These are phyloP conservation scores for Momotus momota DNA, from an alignment of 2,797 vertebrate genomes.

Conservation along the genomic window DNA sequence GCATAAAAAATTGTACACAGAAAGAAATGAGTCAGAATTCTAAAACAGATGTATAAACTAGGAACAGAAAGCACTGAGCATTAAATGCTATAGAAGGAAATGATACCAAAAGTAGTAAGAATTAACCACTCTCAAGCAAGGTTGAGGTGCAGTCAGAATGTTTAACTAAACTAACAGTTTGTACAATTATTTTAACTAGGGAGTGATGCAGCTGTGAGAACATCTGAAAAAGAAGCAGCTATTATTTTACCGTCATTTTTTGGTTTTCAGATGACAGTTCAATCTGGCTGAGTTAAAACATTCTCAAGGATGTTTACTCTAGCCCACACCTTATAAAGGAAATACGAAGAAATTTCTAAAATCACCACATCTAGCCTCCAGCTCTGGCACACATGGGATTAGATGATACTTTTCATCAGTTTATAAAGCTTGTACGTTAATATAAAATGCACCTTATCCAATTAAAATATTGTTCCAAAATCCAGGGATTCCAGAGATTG, in stretches of 20 bases:
- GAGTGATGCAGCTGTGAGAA: background rate
- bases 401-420: background rate
- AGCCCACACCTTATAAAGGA: background rate
- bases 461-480: background rate
- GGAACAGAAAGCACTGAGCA: constrained; percentile 43
- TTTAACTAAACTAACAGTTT: background rate
- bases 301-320: background rate
- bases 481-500: background rate
- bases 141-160: background rate
- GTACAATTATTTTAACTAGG: background rate
- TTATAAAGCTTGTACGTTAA: background rate
- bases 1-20: background rate
- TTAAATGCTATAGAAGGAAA: constrained; percentile 24
- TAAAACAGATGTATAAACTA: background rate
- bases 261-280: background rate
- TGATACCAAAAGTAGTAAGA: constrained; percentile 33
- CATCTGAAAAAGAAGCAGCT: background rate
- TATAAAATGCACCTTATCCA: background rate
- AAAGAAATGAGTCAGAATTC: background rate
- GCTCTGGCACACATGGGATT: background rate
- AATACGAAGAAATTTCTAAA: background rate
- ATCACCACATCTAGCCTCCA: background rate
- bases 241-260: background rate
- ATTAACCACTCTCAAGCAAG: background rate
- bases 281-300: background rate